phyloP scores from a whole-genome alignment of 2,113 vertebrate species.

The Limanda limanda region DNA sequence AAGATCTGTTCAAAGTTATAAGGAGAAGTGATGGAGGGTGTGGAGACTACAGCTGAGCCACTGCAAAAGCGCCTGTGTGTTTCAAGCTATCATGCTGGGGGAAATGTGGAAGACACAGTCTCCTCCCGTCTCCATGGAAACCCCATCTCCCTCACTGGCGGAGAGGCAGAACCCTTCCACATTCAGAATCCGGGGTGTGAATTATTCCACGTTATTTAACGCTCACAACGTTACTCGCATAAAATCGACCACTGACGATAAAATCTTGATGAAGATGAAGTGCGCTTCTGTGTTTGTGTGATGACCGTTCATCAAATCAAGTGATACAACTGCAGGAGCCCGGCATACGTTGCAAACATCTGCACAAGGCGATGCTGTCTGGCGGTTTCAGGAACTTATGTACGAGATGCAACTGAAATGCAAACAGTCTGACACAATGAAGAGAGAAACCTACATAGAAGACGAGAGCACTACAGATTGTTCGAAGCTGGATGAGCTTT shows the following conservation, averaged over 20 bases:
- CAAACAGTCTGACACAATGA: slow-evolving; percentile 12
- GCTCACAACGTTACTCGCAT: slow-evolving; percentile 21
- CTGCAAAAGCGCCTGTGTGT: slow-evolving; percentile 48
- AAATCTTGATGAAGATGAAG: background rate
- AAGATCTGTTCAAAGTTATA: slow-evolving; percentile 54
- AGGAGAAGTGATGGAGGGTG: slow-evolving; percentile 44
- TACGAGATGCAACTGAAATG: background rate
- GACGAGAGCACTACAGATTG: slow-evolving; percentile 35
- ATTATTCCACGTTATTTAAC: slow-evolving; percentile 62
- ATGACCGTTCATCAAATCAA: slow-evolving; percentile 12
- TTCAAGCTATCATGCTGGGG: slow-evolving; percentile 67
- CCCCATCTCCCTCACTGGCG: slow-evolving; percentile 76
- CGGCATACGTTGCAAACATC: slow-evolving; percentile 11
- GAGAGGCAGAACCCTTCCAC: slow-evolving; percentile 64
- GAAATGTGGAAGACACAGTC: slow-evolving; percentile 80
- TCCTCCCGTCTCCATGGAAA: slow-evolving; percentile 83
- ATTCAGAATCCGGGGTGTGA: slow-evolving; percentile 58
- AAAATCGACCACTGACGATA: slow-evolving; percentile 20
- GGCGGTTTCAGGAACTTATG: background rate
- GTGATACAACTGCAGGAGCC: slow-evolving; percentile 1
- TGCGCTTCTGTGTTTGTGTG: slow-evolving; percentile 1
- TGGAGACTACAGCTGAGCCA: slow-evolving; percentile 58
- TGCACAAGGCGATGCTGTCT: slow-evolving; percentile 13
- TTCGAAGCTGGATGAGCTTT: slow-evolving; percentile 49
- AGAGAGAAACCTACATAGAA: slow-evolving; percentile 11